Conservation (phyloP, 2,888 invertebrate genomes). For the Ophioninae sp. region DNA sequence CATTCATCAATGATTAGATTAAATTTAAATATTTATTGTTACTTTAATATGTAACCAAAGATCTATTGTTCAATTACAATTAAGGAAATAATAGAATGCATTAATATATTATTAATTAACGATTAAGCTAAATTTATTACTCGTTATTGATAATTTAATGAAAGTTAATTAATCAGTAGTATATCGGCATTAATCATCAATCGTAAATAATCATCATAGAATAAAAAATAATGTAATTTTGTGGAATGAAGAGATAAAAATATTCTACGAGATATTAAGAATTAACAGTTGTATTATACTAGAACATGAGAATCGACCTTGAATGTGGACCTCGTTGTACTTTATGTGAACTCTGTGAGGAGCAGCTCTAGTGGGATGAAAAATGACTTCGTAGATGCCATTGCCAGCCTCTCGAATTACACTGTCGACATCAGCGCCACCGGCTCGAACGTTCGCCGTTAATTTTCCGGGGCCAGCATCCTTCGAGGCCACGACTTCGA, state of each 20-base stretch:
- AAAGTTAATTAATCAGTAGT: too few relatives aligned
- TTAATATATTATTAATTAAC: too few relatives aligned
- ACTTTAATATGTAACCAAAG: too few relatives aligned
- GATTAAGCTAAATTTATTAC: too few relatives aligned
- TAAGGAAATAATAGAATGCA: too few relatives aligned
- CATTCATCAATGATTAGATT: too few relatives aligned
- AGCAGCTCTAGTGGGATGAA: slow-evolving; percentile 93
- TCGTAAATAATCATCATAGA: background rate
- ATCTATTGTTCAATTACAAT: too few relatives aligned
- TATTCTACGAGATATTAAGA: background rate
- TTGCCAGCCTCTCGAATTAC: slow-evolving; percentile 88
- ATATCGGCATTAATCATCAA: too few relatives aligned
- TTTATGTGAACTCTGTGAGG: slow-evolving; percentile 93
- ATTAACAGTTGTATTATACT: background rate
- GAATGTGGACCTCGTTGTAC: slow-evolving; percentile 92
- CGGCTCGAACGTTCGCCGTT: slow-evolving; percentile 90
- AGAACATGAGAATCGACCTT: slow-evolving; percentile 74
- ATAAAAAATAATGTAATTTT: background rate
- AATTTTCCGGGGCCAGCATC: slow-evolving; percentile 93
- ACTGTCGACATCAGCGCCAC: slow-evolving; percentile 91
- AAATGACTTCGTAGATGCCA: slow-evolving; percentile 91
- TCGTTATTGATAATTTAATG: too few relatives aligned
- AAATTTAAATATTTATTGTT: too few relatives aligned
- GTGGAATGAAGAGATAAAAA: background rate
- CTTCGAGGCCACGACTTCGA: slow-evolving; percentile 85